Percentiles rank a stretch among this genome's conserved stretches.
Conservation (phyloP, 1,140 invertebrate species). For the Uloborus diversus region DNA sequence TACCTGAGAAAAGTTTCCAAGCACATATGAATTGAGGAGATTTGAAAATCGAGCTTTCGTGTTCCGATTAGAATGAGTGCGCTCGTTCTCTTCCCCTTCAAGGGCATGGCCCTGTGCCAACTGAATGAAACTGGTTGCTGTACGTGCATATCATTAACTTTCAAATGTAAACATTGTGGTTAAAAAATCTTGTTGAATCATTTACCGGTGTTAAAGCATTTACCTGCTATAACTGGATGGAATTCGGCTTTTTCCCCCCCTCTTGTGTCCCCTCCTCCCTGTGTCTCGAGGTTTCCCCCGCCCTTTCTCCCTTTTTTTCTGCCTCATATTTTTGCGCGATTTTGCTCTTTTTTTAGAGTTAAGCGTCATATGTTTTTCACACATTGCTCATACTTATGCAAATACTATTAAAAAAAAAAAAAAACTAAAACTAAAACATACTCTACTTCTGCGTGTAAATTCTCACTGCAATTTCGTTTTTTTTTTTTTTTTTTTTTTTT, state of each 20-base stretch:
- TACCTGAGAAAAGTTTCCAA: no score
- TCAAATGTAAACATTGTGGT: constrained; percentile 45
- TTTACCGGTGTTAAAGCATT: constrained; percentile 47
- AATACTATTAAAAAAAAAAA: no score
- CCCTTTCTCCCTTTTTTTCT: background rate
- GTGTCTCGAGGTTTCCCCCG: background rate
- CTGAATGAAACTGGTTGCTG: background rate
- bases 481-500: no score
- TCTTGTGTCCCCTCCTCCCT: background rate
- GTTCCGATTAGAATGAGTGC: no score
- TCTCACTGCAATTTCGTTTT: no score
- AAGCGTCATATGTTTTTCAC: no score
- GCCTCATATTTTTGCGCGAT: background rate
- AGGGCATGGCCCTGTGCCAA: constrained; percentile 43
- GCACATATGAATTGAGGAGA: no score
- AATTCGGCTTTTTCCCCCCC: background rate
- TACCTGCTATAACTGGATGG: constrained; percentile 34
- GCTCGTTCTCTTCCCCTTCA: background rate
- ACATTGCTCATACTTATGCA: no score
- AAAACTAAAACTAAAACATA: no score
- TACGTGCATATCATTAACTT: constrained; percentile 30
- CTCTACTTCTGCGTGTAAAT: no score
- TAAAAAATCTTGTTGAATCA: constrained; percentile 44
- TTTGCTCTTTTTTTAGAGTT: no score
- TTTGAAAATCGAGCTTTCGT: background rate